Evolutionary conservation across 23 tunicate species (phyloP).

Genomic region (Pegea sp.): DNA sequence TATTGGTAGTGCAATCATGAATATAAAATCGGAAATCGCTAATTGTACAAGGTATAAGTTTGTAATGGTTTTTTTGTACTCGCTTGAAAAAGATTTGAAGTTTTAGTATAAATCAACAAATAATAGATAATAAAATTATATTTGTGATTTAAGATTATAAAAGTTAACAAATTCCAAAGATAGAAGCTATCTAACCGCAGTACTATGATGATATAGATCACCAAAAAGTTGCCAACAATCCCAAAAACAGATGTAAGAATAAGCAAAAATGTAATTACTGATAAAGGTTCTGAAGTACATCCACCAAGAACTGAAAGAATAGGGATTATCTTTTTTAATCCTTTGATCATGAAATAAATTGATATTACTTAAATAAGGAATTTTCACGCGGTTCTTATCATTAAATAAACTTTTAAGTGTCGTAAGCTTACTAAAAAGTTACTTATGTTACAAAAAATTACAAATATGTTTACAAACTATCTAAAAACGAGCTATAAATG

Average conservation of each 20-base stretch:
- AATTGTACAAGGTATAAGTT: constrained; percentile 70
- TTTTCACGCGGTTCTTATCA: no score
- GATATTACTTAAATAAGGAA: no score
- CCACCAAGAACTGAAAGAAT: not conserved
- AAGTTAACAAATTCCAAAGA: not conserved
- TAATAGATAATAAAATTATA: not conserved
- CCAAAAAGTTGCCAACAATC: not conserved
- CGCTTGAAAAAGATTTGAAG: constrained; percentile 11
- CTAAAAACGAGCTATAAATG: no score
- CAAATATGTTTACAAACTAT: no score
- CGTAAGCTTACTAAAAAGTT: no score
- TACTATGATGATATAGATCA: not conserved
- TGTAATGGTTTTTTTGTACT: constrained; percentile 73
- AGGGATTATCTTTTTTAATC: no score
- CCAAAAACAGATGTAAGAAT: not conserved
- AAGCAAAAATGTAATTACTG: not conserved
- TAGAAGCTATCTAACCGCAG: not conserved
- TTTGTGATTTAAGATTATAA: not conserved
- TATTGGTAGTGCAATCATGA: constrained; percentile 48
- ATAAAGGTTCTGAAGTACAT: not conserved
- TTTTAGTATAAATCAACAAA: not conserved
- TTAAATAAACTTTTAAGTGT: no score
- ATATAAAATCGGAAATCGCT: constrained; percentile 68
- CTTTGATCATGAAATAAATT: no score
- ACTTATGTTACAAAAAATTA: no score